Percentiles rank a stretch among this genome's conserved stretches.
Conservation (phyloP, 2,888 invertebrate genomes). For the Noctua janthina region DNA sequence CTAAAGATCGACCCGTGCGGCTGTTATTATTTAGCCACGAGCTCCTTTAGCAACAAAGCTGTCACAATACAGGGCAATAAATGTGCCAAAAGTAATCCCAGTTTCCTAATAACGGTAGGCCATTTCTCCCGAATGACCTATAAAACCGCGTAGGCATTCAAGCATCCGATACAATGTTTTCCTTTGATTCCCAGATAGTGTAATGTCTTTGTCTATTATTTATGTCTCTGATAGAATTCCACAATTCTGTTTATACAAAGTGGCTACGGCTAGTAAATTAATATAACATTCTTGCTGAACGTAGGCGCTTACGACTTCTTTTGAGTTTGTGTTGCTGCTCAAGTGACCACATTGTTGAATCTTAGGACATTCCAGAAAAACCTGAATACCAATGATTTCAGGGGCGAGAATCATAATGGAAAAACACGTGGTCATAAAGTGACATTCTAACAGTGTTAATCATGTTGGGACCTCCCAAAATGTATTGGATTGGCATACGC, state of each 20-base stretch:
- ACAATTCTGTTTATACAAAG: slow-evolving; percentile 43
- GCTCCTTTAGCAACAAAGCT: neutral
- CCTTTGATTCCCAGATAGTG: slow-evolving; percentile 41
- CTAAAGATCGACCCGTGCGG: no score
- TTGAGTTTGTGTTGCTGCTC: slow-evolving; percentile 14
- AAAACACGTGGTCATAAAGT: neutral
- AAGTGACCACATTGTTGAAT: neutral
- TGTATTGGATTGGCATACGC: neutral
- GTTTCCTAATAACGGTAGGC: slow-evolving; percentile 8
- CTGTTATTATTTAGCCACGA: no score
- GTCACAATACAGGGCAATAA: neutral
- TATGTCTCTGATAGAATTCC: slow-evolving; percentile 40
- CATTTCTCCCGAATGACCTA: slow-evolving; percentile 42
- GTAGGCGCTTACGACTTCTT: slow-evolving; percentile 37
- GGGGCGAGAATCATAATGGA: neutral
- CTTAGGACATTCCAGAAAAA: neutral
- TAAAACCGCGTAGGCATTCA: slow-evolving; percentile 24
- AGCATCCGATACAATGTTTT: slow-evolving; percentile 20
- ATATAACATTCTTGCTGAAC: slow-evolving; percentile 49
- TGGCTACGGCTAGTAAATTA: slow-evolving; percentile 44
- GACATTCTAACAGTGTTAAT: neutral
- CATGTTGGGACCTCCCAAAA: neutral
- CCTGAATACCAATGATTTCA: neutral
- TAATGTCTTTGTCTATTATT: slow-evolving; percentile 49
- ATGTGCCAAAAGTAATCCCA: slow-evolving; percentile 19